Conservation (phyloP, 1,140 invertebrate species). For the Drosophila hydei region DNA sequence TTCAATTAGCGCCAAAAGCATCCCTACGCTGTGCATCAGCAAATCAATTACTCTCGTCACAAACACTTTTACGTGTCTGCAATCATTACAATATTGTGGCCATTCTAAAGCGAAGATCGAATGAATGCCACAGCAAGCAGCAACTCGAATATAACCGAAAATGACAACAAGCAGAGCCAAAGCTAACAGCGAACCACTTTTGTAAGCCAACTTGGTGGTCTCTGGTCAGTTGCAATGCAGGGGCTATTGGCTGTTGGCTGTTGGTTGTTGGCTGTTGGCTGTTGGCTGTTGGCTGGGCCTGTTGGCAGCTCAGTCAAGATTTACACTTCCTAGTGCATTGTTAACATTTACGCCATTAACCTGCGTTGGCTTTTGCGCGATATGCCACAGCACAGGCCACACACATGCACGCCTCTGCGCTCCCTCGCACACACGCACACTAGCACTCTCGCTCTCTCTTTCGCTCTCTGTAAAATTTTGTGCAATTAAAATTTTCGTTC, state of each 20-base stretch:
- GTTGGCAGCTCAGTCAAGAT: conserved; percentile 50
- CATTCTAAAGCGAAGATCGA: neutral
- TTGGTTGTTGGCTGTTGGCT: neutral
- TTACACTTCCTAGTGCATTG: conserved; percentile 80
- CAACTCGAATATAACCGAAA: conserved; percentile 27
- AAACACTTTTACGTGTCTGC: neutral
- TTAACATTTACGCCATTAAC: conserved; percentile 82
- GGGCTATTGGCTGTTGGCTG: neutral
- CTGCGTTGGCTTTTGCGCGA: conserved; percentile 74
- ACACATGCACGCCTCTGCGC: conserved; percentile 42
- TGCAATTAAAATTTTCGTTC: conserved; percentile 81
- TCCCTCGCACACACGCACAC: neutral
- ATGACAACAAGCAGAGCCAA: conserved; percentile 9
- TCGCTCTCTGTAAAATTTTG: conserved; percentile 51
- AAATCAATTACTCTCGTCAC: conserved; percentile 1
- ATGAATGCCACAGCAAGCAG: neutral
- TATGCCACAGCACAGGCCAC: conserved; percentile 64
- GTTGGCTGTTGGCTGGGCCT: conserved; percentile 1
- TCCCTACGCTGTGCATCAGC: neutral
- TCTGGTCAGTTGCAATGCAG: conserved; percentile 17
- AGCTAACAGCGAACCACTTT: neutral
- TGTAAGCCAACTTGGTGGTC: conserved; percentile 27
- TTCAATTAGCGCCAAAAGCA: neutral
- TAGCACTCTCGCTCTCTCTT: neutral
- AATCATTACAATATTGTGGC: neutral